Percentiles rank a stretch among this genome's conserved stretches.
Evolutionary conservation across 2,113 vertebrate genomes (phyloP).

Genomic region (Xyrauchen texanus): DNA sequence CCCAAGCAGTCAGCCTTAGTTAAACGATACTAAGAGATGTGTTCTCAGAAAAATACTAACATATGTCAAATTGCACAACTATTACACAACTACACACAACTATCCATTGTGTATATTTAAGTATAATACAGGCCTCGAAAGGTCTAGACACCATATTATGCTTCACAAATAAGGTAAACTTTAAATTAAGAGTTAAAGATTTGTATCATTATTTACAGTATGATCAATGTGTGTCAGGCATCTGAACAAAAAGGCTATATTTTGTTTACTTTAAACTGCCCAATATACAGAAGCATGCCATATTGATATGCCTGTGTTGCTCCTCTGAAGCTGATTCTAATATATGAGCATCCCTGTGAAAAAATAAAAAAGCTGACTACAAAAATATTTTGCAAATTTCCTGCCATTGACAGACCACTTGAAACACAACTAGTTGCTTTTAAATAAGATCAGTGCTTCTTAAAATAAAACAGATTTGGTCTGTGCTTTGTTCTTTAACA

Average conservation of each 20-base stretch:
- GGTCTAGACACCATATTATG: constrained; percentile 6
- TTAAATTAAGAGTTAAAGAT: not conserved
- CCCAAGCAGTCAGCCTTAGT: constrained; percentile 49
- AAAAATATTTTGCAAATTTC: not conserved
- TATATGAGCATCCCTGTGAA: not conserved
- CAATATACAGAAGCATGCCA: too few relatives aligned
- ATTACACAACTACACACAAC: constrained; percentile 40
- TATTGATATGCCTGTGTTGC: too few relatives aligned
- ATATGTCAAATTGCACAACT: constrained; percentile 58
- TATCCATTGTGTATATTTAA: constrained; percentile 25
- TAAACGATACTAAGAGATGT: constrained; percentile 33
- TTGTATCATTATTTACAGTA: too few relatives aligned
- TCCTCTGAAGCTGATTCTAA: not conserved
- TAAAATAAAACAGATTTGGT: not conserved
- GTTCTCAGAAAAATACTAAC: constrained; percentile 61
- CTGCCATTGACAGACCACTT: not conserved
- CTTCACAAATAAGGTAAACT: not conserved
- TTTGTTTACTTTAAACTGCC: too few relatives aligned
- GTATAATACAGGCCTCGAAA: not conserved
- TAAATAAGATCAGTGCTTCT: not conserved
- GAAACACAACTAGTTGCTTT: not conserved
- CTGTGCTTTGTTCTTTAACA: constrained; percentile 10
- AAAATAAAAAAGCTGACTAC: not conserved
- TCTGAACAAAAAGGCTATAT: too few relatives aligned
- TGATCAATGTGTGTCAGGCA: too few relatives aligned